Base-by-base conservation (phyloP, 2,888 invertebrate genomes). In the Cheiracanthium punctorium region DNA sequence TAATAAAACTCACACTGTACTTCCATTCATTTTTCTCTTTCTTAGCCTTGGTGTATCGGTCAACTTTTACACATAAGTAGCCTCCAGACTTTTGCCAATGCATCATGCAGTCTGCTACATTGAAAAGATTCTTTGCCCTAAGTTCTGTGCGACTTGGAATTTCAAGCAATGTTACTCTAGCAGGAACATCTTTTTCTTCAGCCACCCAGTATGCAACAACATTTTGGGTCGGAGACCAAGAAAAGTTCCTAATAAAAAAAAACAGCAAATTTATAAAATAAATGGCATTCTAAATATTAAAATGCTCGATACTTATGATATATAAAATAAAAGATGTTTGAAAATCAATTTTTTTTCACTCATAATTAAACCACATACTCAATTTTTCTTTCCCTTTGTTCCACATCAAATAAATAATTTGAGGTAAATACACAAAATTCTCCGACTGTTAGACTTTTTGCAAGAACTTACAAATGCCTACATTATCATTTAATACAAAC, bases 31-130 rank as follows among this genome's bases (percentile, higher is more conserved):
- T 98, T 79, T 92, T 92, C 48, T 91, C 91, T 91, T 97, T 97
- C 90, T 96, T 96, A n/a, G 95, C 94, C 93, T 98, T 98, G 2
- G 96, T 95, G 92, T 95, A 96, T 82, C 96, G 93, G 91, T 97
- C 96, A 0, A 97, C 96, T 93, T 99, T 98, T 0, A 99, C 98
- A 90, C 99, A 98, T 32, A 99, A 93, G 91, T 98, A 98, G 91
- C 99, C 98, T 0, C 99, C 99, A 30, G 95, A 96, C 92, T 98
- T 98, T 92, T 99, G 99, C 99, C 99, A 99, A 92, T 98, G 98
- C 91, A 99, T 96, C 90, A 98, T 97, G 91, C 98, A 98, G 91
- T 98, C 98, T 0, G 98, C 98, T 0, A 99, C 99, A 88, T 96
- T 98, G 94, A 99, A 99, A 82, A 99, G 93, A 92, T 98, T 99